phyloP scores from a whole-genome alignment of 2,888 invertebrate species.

The Minunthozetes semirufus region DNA sequence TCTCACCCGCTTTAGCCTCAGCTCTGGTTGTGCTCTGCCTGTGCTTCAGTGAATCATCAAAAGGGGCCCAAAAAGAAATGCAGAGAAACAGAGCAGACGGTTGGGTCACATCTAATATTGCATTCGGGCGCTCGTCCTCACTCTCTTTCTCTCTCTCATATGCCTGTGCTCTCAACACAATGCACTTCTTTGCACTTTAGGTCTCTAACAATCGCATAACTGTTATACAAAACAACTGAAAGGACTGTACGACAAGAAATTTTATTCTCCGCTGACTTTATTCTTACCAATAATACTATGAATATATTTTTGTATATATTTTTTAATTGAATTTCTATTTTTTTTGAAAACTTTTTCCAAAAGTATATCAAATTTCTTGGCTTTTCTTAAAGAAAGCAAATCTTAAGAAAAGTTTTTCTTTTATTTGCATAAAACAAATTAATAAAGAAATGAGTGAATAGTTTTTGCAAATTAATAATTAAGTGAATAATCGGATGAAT shows the following conservation, averaged over 20 bases:
- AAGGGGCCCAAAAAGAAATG: slow-evolving; percentile 29
- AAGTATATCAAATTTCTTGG: not conserved
- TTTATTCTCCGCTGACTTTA: slow-evolving; percentile 11
- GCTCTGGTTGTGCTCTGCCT: not conserved
- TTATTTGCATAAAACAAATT: too few relatives aligned
- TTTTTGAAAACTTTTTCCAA: not conserved
- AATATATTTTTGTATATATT: not conserved
- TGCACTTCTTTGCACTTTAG: not conserved
- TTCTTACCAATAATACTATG: not conserved
- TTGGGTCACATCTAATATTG: slow-evolving; percentile 26
- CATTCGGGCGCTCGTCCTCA: not conserved
- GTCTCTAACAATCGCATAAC: slow-evolving; percentile 11
- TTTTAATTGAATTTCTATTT: not conserved
- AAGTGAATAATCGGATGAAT: too few relatives aligned
- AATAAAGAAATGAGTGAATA: too few relatives aligned
- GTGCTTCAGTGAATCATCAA: slow-evolving; percentile 27
- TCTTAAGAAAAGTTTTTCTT: too few relatives aligned
- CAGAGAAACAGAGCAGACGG: slow-evolving; percentile 26
- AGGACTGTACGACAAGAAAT: slow-evolving; percentile 20
- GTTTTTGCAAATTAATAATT: too few relatives aligned
- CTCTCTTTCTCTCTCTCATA: not conserved
- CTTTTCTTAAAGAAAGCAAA: not conserved
- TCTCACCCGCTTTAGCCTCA: slow-evolving; percentile 29
- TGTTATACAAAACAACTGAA: slow-evolving; percentile 23
- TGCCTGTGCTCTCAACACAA: not conserved